Base-by-base conservation (phyloP, 1,140 invertebrate genomes). In the Calosoma granatense region DNA sequence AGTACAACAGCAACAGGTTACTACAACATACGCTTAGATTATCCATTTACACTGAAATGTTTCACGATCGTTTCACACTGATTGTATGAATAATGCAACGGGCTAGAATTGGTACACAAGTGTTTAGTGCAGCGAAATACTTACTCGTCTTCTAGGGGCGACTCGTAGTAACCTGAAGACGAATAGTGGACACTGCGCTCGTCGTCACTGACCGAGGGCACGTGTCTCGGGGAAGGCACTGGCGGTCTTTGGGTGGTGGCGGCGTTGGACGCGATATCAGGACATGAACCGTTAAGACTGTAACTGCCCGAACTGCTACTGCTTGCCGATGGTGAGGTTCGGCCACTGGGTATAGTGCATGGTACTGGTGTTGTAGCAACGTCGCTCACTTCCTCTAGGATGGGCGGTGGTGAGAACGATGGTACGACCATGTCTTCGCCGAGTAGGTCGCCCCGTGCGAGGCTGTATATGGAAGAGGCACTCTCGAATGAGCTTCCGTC, bases 401-500 rank as follows among this genome's bases (percentile, higher is more conserved):
- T 76, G 3, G 64, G 62, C 9, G 68, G 67, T 20, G 70, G 67
- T 20, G 68, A 69, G 30, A 70, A 69, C 36, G 69, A 71, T 21
- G 79, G 77, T 20, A 81, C 75, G 15, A 81, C 70, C 71, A 77
- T 73, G 63, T 80, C 78, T 65, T 81, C 78, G 14, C 71, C 68
- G 11, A 78, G 67, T 41, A 83, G 77, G 67, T 87, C 85, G 61
- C 81, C 84, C 58, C 85, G 78, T 30, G 85, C 83, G 22, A 87
- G 76, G 60, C 83, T 85, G 69, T 88, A 88, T 39, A 88, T 74
- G 20, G 86, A 88, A 55, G 86, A 88, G 39, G 84, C 86, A 65
- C 86, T 90, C 67, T 89, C 87, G 67, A 88, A 88, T 15, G 86
- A 88, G 64, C 85, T 88, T 20, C 85, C 85, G 56, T 85, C 84